Evolutionary conservation across 30 jellyfish, hydroid and myxozoan genomes (phyloP).

Genomic region (Aurelia aurita complex sp. Pacific): DNA sequence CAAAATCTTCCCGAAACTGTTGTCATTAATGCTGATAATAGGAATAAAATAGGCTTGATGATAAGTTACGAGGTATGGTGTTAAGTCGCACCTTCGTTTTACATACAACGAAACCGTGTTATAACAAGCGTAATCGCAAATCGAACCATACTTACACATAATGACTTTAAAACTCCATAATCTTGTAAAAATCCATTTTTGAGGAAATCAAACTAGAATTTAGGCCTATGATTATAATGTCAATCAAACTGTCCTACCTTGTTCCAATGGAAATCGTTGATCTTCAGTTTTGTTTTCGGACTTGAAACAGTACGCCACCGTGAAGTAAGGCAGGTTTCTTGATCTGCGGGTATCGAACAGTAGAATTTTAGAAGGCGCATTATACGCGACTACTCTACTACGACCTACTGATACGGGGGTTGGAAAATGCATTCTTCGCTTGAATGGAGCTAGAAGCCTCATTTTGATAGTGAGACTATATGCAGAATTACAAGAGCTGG

Average conservation of each 20-base stretch:
- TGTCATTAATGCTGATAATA: too few species aligned
- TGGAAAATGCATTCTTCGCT: neutral
- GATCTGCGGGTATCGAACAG: slow-evolving; percentile 59
- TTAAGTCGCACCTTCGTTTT: too few species aligned
- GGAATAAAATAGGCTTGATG: too few species aligned
- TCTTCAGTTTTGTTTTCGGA: slow-evolving; percentile 46
- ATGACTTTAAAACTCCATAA: slow-evolving; percentile 4
- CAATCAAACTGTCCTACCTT: slow-evolving; percentile 30
- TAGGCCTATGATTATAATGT: neutral
- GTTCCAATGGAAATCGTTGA: slow-evolving; percentile 42
- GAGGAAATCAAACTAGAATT: neutral
- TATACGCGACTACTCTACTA: slow-evolving; percentile 53
- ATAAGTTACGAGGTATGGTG: too few species aligned
- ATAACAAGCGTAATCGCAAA: neutral
- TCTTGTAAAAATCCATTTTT: neutral
- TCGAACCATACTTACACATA: slow-evolving; percentile 30
- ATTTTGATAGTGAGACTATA: slow-evolving; percentile 4
- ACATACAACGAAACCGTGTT: too few species aligned
- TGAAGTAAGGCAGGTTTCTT: slow-evolving; percentile 58
- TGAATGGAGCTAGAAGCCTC: slow-evolving; percentile 2
- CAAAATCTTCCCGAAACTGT: too few species aligned
- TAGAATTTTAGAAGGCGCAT: slow-evolving; percentile 62
- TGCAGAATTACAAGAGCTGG: neutral
- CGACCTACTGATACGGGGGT: slow-evolving; percentile 41
- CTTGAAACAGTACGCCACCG: slow-evolving; percentile 65